phyloP scores from a whole-genome alignment of 2,113 vertebrate species.

The Machaerirhynchus nigripectus region DNA sequence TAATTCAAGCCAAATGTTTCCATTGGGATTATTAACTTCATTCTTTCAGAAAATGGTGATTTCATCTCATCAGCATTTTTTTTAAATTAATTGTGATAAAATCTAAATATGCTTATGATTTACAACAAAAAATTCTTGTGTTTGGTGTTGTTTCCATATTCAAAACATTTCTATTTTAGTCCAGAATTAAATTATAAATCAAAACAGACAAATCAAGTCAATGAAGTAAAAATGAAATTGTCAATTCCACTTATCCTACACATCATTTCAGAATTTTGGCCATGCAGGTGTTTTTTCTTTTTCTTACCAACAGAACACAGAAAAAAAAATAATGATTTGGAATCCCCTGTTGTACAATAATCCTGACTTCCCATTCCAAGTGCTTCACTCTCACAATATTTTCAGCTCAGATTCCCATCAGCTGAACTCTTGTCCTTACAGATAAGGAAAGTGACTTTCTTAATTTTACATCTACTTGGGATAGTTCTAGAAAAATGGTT shows the following conservation, averaged over 20 bases:
- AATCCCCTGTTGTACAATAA: background rate
- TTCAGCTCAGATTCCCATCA: background rate
- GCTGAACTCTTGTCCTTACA: background rate
- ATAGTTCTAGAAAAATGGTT: background rate
- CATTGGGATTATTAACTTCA: background rate
- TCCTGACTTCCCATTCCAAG: background rate
- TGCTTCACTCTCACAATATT: background rate
- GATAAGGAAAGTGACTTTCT: background rate
- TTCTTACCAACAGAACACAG: background rate
- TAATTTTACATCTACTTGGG: background rate
- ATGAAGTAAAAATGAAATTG: background rate
- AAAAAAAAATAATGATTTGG: background rate
- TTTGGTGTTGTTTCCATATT: background rate
- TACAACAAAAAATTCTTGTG: background rate
- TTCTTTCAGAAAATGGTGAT: background rate
- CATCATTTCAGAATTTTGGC: background rate
- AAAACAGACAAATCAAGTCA: background rate
- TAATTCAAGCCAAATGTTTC: conserved; percentile 34
- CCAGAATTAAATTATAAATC: background rate
- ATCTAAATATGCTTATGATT: background rate
- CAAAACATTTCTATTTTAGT: background rate
- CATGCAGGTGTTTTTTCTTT: background rate
- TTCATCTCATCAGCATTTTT: background rate
- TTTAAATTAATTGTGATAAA: background rate
- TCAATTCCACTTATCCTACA: background rate